Percentiles rank a stretch among this genome's conserved stretches.
Evolutionary conservation across 2,797 vertebrate genomes (phyloP).

Genomic region (Limnodromus scolopaceus): DNA sequence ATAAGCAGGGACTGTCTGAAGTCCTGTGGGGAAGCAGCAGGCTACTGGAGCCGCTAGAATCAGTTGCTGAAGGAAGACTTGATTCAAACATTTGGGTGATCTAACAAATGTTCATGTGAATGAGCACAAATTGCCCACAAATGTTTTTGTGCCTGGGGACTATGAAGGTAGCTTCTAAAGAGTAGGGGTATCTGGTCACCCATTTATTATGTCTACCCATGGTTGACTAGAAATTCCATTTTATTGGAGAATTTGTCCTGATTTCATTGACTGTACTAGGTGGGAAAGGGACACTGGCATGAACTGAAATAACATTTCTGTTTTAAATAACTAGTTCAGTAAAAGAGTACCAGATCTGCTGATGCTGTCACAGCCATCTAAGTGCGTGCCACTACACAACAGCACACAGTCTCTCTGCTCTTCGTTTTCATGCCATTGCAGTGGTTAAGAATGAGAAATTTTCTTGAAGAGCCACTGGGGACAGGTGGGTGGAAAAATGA

Average conservation of each 20-base stretch:
- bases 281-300: neutral
- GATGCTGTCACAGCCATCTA: neutral
- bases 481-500: slow-evolving; percentile 63
- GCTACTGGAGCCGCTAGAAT: neutral
- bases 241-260: neutral
- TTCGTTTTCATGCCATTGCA: slow-evolving; percentile 20
- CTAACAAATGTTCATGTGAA: neutral
- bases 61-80: neutral
- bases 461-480: slow-evolving; percentile 40
- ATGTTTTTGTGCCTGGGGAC: neutral
- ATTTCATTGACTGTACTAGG: neutral
- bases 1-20: neutral
- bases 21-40: neutral
- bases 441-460: slow-evolving; percentile 24
- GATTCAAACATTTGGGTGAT: neutral
- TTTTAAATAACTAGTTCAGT: neutral
- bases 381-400: neutral
- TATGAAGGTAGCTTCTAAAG: neutral
- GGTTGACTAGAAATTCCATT: neutral
- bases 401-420: neutral
- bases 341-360: neutral
- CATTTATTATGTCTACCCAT: neutral
- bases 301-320: neutral
- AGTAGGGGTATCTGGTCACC: neutral
- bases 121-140: neutral